These are phyloP conservation scores for Eubasilissa splendida DNA, from an alignment of 2,888 invertebrate genomes.

Conservation along the genomic window DNA sequence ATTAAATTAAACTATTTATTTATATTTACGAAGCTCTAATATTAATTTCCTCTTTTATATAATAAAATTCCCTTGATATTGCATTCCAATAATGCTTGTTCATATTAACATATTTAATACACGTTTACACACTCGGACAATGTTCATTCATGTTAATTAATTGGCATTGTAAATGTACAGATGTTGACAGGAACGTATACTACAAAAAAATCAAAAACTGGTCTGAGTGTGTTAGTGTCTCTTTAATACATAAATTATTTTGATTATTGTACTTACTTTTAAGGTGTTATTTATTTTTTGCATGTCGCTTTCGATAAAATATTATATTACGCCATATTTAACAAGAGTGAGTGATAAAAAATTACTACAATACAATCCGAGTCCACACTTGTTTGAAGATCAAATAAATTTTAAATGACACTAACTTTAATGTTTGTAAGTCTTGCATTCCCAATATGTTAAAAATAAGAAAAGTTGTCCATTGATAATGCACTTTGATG, in stretches of 20 bases:
- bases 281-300: constrained; percentile 37
- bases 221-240: constrained; percentile 26
- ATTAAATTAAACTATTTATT: neutral
- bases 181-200: neutral
- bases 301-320: constrained; percentile 23
- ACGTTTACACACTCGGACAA: constrained; percentile 14
- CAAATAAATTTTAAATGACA: constrained; percentile 14
- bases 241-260: constrained; percentile 24
- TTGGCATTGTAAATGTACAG: neutral
- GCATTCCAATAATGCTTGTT: constrained; percentile 36
- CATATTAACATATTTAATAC: constrained; percentile 1
- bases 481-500: neutral
- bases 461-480: neutral
- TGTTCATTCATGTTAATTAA: neutral
- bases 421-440: neutral
- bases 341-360: neutral
- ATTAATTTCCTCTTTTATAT: constrained; percentile 10
- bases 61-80: constrained; percentile 29
- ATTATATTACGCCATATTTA: constrained; percentile 12
- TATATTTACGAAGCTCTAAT: constrained; percentile 1
- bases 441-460: neutral
- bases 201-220: neutral
- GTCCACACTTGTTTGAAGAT: constrained; percentile 4
- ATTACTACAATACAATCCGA: neutral
- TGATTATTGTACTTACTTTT: constrained; percentile 43